Base-by-base conservation (phyloP, 2,888 invertebrate genomes). In the Hirtodrosophila duncani region DNA sequence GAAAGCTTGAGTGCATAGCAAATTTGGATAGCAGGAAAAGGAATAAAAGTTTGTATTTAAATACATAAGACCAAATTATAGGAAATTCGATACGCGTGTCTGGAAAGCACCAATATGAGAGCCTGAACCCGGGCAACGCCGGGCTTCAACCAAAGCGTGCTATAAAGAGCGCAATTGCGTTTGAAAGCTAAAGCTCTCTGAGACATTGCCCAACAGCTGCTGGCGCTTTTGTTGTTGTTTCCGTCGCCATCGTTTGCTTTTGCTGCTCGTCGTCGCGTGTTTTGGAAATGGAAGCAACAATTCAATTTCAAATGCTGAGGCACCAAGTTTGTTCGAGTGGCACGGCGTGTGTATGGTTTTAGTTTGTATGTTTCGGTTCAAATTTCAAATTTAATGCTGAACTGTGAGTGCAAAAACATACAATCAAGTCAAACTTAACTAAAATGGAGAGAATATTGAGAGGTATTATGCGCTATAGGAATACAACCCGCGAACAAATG, bases 381-480 rank as follows among this genome's bases (percentile, higher is more conserved):
- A 46, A 56, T 41, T 7, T 16, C 7, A 30, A 36, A 62, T 51
- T 51, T 29, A 48, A 52, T 58, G 44, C 10, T 17, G 21, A 18
- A 17, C 16, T 33, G 26, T 24, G 56, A 65, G 62, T 58, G 51
- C 41, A 43, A n/a, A n/a, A n/a, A n/a, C n/a, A n/a, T 37, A 31
- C 18, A 42, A 30, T 63, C 21, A 48, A 41, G 61, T 14, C 39
- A 38, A 49, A 51, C 29, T 49, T 11, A 8, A 14, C 6, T 9
- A 31, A 21, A 31, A 96, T 97, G 95, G 95, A 96, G 81, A 91
- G 93, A 87, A 94, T 97, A 84, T 88, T 97, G 67, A 91, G 93
- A 84, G 97, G 97, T 39, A 93, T 97, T 43, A 95, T 97, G 92
- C 91, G 92, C 81, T 98, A 97, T 86, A 91, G 96, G 53, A 90